phyloP scores from a whole-genome alignment of 2,888 invertebrate genomes.

The Rhagonycha lutea region DNA sequence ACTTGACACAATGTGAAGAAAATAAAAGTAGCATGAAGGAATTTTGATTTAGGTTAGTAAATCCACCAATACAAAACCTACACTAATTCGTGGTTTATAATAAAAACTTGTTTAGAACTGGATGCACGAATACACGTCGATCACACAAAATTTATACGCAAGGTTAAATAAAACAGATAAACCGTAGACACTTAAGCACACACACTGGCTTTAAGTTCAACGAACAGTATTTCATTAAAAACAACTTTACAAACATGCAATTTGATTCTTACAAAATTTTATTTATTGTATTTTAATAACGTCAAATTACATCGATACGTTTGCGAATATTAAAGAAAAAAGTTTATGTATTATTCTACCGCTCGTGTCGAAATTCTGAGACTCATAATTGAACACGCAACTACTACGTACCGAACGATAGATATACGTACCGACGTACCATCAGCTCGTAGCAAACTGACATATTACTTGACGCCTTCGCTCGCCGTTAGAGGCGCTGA shows the following conservation, averaged over 20 bases:
- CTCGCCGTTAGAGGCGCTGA: conserved; percentile 28
- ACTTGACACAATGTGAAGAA: background rate
- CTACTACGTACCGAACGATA: background rate
- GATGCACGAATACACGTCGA: conserved; percentile 17
- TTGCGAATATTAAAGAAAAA: background rate
- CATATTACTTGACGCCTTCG: conserved; percentile 26
- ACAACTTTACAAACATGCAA: conserved; percentile 8
- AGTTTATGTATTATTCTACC: background rate
- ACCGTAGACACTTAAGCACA: conserved; percentile 23
- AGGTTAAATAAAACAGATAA: conserved; percentile 20
- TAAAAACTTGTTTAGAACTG: conserved; percentile 16
- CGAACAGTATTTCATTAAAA: conserved; percentile 24
- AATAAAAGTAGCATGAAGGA: background rate
- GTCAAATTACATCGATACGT: background rate
- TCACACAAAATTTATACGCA: conserved; percentile 22
- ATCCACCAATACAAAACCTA: conserved; percentile 14
- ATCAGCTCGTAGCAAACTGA: conserved; percentile 31
- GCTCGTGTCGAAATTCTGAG: background rate
- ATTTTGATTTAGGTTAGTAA: conserved; percentile 13
- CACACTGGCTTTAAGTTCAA: conserved; percentile 21
- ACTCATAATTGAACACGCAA: conserved; percentile 1
- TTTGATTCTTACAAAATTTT: background rate
- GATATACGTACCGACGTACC: conserved; percentile 8
- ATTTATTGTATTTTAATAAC: background rate
- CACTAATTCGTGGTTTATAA: conserved; percentile 10